phyloP scores from a whole-genome alignment of 1,140 invertebrate species.

The Rhagoletis pomonella region DNA sequence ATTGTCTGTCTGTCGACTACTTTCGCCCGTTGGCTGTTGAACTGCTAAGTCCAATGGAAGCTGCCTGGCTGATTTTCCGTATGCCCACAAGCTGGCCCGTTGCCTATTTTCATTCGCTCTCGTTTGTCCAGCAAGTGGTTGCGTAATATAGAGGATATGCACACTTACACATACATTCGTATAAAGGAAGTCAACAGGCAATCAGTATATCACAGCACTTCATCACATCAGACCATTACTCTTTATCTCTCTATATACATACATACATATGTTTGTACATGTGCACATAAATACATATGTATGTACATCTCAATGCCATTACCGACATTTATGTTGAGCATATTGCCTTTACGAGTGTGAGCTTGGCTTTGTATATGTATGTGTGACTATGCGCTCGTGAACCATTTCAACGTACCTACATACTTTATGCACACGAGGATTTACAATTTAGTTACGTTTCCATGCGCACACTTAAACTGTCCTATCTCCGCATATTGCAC shows the following conservation, averaged over 20 bases:
- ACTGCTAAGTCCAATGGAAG: neutral
- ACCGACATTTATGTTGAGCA: neutral
- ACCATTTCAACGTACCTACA: neutral
- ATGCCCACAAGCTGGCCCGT: slow-evolving; percentile 12
- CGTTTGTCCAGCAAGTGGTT: slow-evolving; percentile 20
- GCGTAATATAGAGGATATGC: neutral
- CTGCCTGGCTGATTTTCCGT: slow-evolving; percentile 14
- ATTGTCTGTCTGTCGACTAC: neutral
- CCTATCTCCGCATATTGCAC: neutral
- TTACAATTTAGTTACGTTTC: slow-evolving; percentile 45
- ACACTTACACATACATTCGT: neutral
- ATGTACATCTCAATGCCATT: slow-evolving; percentile 17
- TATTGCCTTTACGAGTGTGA: neutral
- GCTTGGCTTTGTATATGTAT: neutral
- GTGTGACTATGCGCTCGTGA: neutral
- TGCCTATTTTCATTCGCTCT: neutral
- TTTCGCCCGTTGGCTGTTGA: neutral
- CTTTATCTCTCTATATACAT: neutral
- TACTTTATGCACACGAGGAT: slow-evolving; percentile 42
- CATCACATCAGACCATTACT: slow-evolving; percentile 14
- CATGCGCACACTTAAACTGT: neutral
- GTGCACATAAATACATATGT: neutral
- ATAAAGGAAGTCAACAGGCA: neutral
- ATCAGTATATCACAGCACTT: slow-evolving; percentile 40
- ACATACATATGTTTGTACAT: neutral